Evolutionary conservation across 2,113 vertebrate genomes (phyloP).

Genomic region (Mesoclemmys tuberculata): DNA sequence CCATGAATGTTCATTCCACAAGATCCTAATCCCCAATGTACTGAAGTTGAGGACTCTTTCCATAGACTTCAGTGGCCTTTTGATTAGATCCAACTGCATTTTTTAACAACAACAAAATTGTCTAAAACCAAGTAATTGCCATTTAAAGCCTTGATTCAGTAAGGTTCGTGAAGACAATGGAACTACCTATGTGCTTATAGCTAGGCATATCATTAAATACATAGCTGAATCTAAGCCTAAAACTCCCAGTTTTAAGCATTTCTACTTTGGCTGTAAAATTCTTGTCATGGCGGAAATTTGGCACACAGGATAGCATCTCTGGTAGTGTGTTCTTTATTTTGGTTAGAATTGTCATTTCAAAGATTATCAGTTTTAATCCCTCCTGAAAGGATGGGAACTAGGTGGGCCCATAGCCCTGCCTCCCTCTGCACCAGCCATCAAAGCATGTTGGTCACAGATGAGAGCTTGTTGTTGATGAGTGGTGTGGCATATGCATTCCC

Average conservation of each 20-base stretch:
- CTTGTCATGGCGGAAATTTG: not conserved
- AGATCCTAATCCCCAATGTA: not conserved
- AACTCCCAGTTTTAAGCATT: not conserved
- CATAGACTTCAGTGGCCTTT: not conserved
- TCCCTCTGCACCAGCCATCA: not conserved
- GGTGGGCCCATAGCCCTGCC: not conserved
- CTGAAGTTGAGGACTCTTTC: not conserved
- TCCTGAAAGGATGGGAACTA: not conserved
- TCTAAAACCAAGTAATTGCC: not conserved
- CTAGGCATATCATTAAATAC: fast-evolving
- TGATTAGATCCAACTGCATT: not conserved
- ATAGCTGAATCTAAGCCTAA: fast-evolving
- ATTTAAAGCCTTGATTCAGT: not conserved
- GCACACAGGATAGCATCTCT: not conserved
- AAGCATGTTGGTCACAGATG: not conserved
- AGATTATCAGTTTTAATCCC: not conserved
- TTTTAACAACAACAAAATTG: not conserved
- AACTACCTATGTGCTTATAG: not conserved
- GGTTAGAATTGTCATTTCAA: not conserved
- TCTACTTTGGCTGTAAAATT: not conserved
- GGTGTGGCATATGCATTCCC: not conserved
- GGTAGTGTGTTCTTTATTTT: not conserved
- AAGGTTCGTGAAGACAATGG: not conserved
- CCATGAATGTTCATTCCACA: not conserved
- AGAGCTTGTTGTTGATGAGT: not conserved